Evolutionary conservation across 2,797 vertebrate species (phyloP).

Genomic region (Lepidocolaptes lacrymiger): DNA sequence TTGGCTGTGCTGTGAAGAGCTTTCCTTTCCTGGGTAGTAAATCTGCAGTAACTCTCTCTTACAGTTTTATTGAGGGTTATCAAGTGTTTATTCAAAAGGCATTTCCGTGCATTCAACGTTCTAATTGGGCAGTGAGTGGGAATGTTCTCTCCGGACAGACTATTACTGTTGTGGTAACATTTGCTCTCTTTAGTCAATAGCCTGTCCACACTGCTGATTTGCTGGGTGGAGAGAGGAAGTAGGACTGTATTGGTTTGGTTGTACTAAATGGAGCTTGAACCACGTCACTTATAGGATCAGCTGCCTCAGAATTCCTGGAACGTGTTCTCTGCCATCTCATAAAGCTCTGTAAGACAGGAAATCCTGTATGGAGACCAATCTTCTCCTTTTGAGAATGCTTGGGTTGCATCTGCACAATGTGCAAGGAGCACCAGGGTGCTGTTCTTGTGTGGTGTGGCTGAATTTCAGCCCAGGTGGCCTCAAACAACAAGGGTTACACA

Average conservation of each 20-base stretch:
- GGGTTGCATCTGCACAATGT: background rate
- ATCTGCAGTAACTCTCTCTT: conserved; percentile 35
- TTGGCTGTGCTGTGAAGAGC: background rate
- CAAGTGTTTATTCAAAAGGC: conserved; percentile 62
- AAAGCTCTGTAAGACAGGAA: background rate
- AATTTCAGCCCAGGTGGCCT: background rate
- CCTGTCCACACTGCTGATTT: background rate
- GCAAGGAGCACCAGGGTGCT: background rate
- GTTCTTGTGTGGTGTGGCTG: background rate
- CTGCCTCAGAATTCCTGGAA: background rate
- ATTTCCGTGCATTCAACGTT: conserved; percentile 38
- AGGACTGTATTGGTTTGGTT: background rate
- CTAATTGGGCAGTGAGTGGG: conserved; percentile 27
- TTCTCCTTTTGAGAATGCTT: background rate
- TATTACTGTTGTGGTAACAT: background rate
- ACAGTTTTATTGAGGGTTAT: conserved; percentile 60
- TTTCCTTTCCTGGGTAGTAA: conserved; percentile 40
- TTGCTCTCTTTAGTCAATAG: background rate
- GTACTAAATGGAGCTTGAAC: background rate
- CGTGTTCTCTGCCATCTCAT: rapidly evolving
- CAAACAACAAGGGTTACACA: rapidly evolving
- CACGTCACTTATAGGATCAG: background rate
- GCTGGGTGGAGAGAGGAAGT: conserved; percentile 15
- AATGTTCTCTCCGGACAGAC: background rate
- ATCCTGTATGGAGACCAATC: background rate